Base-by-base conservation (phyloP, 37 sponge, comb jelly and placozoan genomes). In the Crambe crambe region DNA sequence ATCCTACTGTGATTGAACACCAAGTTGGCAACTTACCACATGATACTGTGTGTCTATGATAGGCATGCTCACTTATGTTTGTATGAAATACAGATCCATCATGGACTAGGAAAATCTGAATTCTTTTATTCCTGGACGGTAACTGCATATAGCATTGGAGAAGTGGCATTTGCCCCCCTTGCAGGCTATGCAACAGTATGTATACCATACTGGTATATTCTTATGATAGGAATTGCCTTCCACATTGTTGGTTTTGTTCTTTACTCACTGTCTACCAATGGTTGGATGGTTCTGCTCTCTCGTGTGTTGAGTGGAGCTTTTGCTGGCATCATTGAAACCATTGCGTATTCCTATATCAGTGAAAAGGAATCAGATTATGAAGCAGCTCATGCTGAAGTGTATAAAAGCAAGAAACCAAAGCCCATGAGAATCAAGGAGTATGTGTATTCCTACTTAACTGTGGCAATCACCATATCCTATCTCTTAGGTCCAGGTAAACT, bases 121-220 rank as follows among this genome's bases (percentile, higher is more conserved):
- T 38, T 47, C 34, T 78, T 78, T 43, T 78, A 78, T 43, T 64
- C 78, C 1, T 78, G 78, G 78, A 62, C 38, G 30, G 64, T 78
- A 41, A 78, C 78, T 27, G 34, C 64, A 6, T 78, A 61, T n/a
- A 78, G 63, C 67, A 6, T 78, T 42, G 78, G 78, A 20, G 78
- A 61, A 20, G 67, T 78, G 2, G 38, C 64, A 25, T 10, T 36
- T 39, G 62, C 78, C 30, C 78, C 63, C 1, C 0, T 65, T n/a
- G 66, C 67, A 21, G 78, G 78, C 31, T 62, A 61, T 26, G n/a
- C 63, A 10, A 29, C 63, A 10, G 64, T 26, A 31, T 47, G 66
- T 43, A 65, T 78, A 9, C 78, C 78, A 6, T 78, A 78, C 67
- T 78, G 78, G 78, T 62, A 78, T 43, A 34, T 78, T 0, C 67